Conservation (phyloP, 1,140 invertebrate genomes). For the Euura lappo region DNA sequence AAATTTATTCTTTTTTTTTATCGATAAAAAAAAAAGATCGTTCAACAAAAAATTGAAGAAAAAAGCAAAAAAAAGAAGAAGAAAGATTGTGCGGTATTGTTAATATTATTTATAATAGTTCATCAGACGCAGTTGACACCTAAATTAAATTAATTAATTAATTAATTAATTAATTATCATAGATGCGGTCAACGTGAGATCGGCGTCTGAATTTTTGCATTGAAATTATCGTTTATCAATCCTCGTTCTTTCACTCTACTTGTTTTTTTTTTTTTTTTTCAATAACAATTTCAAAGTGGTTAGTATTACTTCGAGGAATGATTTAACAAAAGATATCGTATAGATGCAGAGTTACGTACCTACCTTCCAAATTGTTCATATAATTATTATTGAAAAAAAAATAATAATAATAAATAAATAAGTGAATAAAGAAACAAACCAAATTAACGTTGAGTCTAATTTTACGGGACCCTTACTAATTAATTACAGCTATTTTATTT, state of each 20-base stretch:
- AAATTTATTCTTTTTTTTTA: background rate
- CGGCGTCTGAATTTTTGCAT: constrained; percentile 34
- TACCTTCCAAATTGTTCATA: too few relatives aligned
- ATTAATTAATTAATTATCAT: background rate
- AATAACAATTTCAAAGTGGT: too few relatives aligned
- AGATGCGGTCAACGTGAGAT: constrained; percentile 37
- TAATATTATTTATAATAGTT: background rate
- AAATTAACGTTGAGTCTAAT: too few relatives aligned
- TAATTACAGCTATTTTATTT: too few relatives aligned
- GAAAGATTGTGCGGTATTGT: background rate
- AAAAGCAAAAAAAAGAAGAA: background rate
- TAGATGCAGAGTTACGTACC: too few relatives aligned
- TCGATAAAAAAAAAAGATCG: background rate
- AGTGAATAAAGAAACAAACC: background rate
- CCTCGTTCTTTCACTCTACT: background rate
- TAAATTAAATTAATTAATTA: background rate
- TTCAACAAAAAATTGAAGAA: background rate
- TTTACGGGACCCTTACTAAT: too few relatives aligned
- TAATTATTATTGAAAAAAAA: too few relatives aligned
- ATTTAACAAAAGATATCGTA: too few relatives aligned
- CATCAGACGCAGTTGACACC: constrained; percentile 38
- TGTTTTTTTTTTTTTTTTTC: too few relatives aligned
- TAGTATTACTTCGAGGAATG: too few relatives aligned
- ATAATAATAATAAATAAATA: too few relatives aligned
- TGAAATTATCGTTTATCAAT: constrained; percentile 25